These are phyloP conservation scores for Chlorodrepanis virens DNA, from an alignment of 2,113 vertebrate species.

Conservation along the genomic window DNA sequence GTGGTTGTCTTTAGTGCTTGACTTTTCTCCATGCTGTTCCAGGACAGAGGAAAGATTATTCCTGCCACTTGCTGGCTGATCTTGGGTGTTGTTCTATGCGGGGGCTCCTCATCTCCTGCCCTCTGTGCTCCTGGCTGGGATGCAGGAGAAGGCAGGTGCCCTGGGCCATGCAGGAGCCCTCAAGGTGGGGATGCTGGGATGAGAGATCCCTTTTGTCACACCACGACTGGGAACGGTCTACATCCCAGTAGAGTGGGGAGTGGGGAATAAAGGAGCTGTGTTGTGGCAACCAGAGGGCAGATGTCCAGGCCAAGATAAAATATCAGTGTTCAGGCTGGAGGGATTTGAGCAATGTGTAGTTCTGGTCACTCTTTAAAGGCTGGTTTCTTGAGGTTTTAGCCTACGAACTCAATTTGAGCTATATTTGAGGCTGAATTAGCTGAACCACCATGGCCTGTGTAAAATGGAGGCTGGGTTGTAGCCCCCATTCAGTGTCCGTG, in stretches of 20 bases:
- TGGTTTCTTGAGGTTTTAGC: neutral
- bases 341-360: neutral
- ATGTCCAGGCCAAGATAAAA: neutral
- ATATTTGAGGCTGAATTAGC: neutral
- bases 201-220: neutral
- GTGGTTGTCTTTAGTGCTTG: fast-evolving
- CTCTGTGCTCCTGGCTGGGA: neutral
- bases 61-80: fast-evolving
- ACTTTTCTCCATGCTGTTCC: neutral
- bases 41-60: neutral
- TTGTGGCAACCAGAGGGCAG: neutral
- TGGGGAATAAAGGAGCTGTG: neutral
- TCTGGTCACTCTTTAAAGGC: neutral
- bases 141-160: neutral
- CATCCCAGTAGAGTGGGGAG: neutral
- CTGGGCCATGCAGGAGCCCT: neutral
- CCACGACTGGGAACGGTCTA: fast-evolving
- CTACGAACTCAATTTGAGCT: neutral
- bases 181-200: fast-evolving
- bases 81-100: neutral
- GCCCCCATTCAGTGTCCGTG: neutral
- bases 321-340: neutral
- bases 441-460: neutral
- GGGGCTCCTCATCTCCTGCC: neutral
- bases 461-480: neutral